Conservation (phyloP, 2,888 invertebrate genomes). For the Sclerodermus sp. region DNA sequence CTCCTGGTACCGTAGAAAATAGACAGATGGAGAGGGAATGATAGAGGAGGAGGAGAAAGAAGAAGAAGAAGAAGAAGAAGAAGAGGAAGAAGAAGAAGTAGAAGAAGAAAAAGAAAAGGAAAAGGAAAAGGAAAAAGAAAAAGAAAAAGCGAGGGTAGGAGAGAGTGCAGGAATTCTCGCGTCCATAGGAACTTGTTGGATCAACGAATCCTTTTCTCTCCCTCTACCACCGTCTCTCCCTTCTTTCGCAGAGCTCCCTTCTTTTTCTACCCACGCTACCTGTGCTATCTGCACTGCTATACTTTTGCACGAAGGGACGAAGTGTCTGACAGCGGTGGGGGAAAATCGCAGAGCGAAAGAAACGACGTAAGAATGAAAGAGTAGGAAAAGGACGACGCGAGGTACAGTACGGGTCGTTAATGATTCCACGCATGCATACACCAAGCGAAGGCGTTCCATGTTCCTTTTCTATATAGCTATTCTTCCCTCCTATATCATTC, state of each 20-base stretch:
- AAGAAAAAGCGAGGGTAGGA: constrained; percentile 17
- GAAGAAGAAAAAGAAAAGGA: neutral
- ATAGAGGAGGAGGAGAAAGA: neutral
- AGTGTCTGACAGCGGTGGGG: constrained; percentile 3
- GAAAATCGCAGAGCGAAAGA: neutral
- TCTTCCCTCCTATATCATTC: too few species aligned
- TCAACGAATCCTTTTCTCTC: constrained; percentile 1
- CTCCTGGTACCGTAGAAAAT: constrained; percentile 12
- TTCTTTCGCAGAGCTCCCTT: constrained; percentile 7
- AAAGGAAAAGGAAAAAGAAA: neutral
- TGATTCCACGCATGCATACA: too few species aligned
- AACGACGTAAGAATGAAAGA: constrained; percentile 4
- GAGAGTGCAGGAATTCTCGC: constrained; percentile 13
- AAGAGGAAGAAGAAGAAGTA: constrained; percentile 10
- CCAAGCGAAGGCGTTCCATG: too few species aligned
- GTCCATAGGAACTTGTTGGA: too few species aligned
- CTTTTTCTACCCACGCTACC: neutral
- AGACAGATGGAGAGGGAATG: constrained; percentile 8
- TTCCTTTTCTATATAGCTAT: too few species aligned
- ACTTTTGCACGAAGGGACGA: neutral
- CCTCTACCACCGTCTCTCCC: neutral
- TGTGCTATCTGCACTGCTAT: too few species aligned
- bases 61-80: constrained; percentile 5
- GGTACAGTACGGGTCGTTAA: too few species aligned
- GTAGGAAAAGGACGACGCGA: too few species aligned